Conservation (phyloP, 2,888 invertebrate species). For the Drosophila sordidula region DNA sequence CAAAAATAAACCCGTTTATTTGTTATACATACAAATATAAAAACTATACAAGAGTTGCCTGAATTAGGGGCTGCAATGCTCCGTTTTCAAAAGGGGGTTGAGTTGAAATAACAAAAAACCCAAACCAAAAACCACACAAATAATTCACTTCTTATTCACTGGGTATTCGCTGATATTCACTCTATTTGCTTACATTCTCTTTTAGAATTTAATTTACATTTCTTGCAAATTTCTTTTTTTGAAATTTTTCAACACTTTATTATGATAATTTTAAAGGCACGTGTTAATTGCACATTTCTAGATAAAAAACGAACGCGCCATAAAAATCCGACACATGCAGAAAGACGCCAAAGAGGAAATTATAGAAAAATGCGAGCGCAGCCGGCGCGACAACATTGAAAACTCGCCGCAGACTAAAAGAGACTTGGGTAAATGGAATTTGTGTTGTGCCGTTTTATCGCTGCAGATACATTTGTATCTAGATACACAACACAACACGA, state of each 20-base stretch:
- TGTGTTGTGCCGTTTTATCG: conserved; percentile 67
- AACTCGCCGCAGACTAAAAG: conserved; percentile 72
- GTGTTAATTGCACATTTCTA: conserved; percentile 38
- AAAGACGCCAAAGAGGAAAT: conserved; percentile 26
- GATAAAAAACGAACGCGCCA: conserved; percentile 45
- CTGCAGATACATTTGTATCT: conserved; percentile 77
- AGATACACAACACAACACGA: conserved; percentile 36
- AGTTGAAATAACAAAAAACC: background rate
- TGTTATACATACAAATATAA: conserved; percentile 5
- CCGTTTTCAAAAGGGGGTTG: conserved; percentile 5
- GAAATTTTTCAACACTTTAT: conserved; percentile 15
- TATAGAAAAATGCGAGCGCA: conserved; percentile 30
- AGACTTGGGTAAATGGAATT: conserved; percentile 52
- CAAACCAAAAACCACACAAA: background rate
- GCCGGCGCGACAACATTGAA: conserved; percentile 67
- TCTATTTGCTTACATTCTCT: conserved; percentile 2
- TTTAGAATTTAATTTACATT: conserved; percentile 1
- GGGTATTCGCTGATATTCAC: conserved; percentile 3
- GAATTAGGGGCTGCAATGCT: conserved; percentile 46
- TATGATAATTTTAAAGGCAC: conserved; percentile 30
- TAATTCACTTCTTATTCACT: background rate
- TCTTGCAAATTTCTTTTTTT: background rate
- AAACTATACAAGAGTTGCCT: conserved; percentile 9
- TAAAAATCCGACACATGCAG: conserved; percentile 31
- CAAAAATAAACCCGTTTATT: conserved; percentile 57